These are phyloP conservation scores for Cuniculus paca DNA, from an alignment of 2,797 vertebrate species.

Conservation along the genomic window DNA sequence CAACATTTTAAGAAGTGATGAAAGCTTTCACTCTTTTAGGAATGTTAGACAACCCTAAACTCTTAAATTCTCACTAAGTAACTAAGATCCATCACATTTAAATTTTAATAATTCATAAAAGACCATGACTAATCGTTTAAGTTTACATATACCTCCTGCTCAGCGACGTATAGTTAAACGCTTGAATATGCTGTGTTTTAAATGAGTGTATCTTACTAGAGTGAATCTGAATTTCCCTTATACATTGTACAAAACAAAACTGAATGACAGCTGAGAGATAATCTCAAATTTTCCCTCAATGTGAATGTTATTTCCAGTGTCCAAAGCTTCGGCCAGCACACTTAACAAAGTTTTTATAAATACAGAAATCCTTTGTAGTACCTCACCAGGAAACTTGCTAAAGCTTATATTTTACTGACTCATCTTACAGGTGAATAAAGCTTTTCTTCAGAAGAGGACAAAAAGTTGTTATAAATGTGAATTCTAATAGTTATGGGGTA, in stretches of 20 bases:
- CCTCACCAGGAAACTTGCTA: not conserved
- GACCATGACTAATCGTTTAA: constrained; percentile 66
- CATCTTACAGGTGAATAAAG: constrained; percentile 67
- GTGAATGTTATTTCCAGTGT: not conserved
- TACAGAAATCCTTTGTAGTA: not conserved
- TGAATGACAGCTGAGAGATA: not conserved
- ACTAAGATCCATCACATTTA: constrained; percentile 75
- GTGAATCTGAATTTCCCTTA: not conserved
- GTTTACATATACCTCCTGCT: constrained; percentile 62
- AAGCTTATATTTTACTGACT: constrained; percentile 44
- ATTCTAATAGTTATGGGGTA: constrained; percentile 64
- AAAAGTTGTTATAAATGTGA: constrained; percentile 73
- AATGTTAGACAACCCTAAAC: constrained; percentile 78
- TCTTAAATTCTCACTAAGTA: constrained; percentile 83
- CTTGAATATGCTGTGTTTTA: not conserved
- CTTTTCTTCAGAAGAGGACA: constrained; percentile 65
- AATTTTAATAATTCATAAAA: constrained; percentile 82
- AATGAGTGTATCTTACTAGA: not conserved
- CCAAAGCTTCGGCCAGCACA: constrained; percentile 11
- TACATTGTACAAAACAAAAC: constrained; percentile 16
- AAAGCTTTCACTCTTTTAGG: constrained; percentile 74
- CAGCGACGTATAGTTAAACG: not conserved
- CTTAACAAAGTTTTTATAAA: constrained; percentile 16
- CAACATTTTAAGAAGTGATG: constrained; percentile 82
- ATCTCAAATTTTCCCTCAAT: constrained; percentile 22